phyloP scores from a whole-genome alignment of 2,797 vertebrate genomes.

The Premnoplex brunnescens region DNA sequence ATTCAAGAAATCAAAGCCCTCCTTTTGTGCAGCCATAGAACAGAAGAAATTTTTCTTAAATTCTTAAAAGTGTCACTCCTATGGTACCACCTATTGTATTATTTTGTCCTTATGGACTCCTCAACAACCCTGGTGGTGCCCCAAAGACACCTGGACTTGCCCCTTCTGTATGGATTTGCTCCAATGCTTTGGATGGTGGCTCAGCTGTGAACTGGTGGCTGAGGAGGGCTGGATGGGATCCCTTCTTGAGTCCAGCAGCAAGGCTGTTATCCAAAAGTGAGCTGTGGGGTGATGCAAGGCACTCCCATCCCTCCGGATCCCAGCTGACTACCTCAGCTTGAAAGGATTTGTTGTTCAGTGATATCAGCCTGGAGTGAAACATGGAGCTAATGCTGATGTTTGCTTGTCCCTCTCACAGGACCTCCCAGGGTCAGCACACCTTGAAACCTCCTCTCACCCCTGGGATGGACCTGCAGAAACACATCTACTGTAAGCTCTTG shows the following conservation, averaged over 20 bases:
- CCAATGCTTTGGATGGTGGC: background rate
- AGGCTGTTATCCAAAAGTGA: slow-evolving; percentile 59
- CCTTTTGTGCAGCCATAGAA: background rate
- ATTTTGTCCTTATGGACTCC: background rate
- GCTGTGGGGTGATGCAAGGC: slow-evolving; percentile 45
- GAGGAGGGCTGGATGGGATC: slow-evolving; percentile 26
- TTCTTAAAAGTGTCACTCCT: background rate
- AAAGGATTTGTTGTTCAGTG: slow-evolving; percentile 73
- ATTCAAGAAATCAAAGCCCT: background rate
- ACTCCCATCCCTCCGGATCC: slow-evolving; percentile 62
- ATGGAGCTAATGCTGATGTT: slow-evolving; percentile 65
- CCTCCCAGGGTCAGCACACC: slow-evolving; percentile 46
- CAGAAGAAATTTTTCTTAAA: background rate
- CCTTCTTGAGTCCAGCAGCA: background rate
- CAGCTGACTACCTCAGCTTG: slow-evolving; percentile 69
- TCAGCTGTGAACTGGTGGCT: slow-evolving; percentile 16
- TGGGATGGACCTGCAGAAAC: background rate
- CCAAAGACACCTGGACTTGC: background rate
- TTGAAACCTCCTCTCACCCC: slow-evolving; percentile 49
- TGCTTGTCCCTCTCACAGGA: slow-evolving; percentile 59
- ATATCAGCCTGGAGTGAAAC: slow-evolving; percentile 59
- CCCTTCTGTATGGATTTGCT: background rate
- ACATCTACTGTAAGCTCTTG: background rate
- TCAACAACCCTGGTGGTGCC: background rate
- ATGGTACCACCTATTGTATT: background rate